A percentile compares a stretch with the other conserved stretches of the same genome.
phyloP scores from a whole-genome alignment of 2,888 invertebrate species.

The Himalopsyche kuldschensis region DNA sequence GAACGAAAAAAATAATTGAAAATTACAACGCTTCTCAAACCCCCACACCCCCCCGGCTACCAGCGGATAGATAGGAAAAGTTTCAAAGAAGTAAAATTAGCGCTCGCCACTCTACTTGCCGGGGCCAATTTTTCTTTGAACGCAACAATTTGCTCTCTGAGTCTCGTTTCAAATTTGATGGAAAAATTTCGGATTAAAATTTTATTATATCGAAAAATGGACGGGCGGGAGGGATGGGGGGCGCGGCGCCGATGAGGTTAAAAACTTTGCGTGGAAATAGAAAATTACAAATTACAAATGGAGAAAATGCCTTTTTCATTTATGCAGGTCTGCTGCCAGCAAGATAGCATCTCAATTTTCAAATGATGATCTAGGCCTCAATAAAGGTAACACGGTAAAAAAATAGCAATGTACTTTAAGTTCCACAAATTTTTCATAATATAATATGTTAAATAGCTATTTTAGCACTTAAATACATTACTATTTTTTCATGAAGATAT shows the following conservation, averaged over 20 bases:
- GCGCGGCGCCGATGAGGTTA: conserved; percentile 8
- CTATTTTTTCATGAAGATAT: no score
- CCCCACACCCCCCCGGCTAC: neutral
- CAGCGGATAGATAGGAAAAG: conserved; percentile 38
- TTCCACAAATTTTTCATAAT: no score
- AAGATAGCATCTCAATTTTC: no score
- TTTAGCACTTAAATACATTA: no score
- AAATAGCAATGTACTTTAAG: no score
- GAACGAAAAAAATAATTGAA: conserved; percentile 38
- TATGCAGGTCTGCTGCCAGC: no score
- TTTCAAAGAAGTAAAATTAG: conserved; percentile 38
- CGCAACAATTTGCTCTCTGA: conserved; percentile 36
- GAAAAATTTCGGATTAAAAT: conserved; percentile 40
- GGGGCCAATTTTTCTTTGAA: conserved; percentile 36
- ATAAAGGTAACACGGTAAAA: no score
- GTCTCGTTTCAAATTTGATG: conserved; percentile 40
- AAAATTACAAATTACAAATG: neutral
- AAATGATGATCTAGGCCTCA: no score
- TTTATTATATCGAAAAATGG: conserved; percentile 37
- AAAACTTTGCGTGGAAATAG: neutral
- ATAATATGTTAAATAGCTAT: no score
- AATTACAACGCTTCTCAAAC: conserved; percentile 22
- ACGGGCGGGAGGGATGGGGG: neutral
- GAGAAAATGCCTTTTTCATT: no score
- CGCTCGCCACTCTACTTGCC: conserved; percentile 32